Evolutionary conservation across 2,113 vertebrate genomes (phyloP).

Genomic region (Paratilapia polleni): DNA sequence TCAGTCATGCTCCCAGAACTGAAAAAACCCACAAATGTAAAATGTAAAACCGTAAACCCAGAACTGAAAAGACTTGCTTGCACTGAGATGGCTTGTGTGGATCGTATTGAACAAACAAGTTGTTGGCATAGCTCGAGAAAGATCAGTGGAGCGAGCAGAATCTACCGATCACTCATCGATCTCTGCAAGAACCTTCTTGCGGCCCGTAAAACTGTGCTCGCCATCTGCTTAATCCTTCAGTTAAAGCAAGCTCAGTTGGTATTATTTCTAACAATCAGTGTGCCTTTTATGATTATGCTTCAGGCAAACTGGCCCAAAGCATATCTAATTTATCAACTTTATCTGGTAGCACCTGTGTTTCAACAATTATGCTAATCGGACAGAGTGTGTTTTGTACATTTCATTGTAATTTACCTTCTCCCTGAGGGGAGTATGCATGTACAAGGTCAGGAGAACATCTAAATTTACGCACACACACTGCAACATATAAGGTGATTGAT

Average conservation of each 20-base stretch:
- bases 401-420: not conserved
- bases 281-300: not conserved
- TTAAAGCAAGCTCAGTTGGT: not conserved
- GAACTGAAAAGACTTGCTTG: not conserved
- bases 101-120: not conserved
- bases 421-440: accelerated
- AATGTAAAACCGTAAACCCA: not conserved
- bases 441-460: not conserved
- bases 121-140: not conserved
- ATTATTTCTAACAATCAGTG: not conserved
- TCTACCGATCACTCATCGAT: too few species aligned
- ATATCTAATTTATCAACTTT: not conserved
- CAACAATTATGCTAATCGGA: not conserved
- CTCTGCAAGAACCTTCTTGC: too few species aligned
- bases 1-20: not conserved
- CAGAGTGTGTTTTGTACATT: not conserved
- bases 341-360: not conserved
- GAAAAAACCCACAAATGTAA: not conserved
- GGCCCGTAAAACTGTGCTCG: not conserved
- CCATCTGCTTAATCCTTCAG: not conserved
- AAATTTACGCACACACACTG: not conserved
- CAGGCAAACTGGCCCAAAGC: not conserved
- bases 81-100: not conserved
- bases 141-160: not conserved
- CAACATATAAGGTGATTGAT: not conserved